Evolutionary conservation across 1,140 invertebrate species (phyloP).

Genomic region (Drosophila tropicalis): DNA sequence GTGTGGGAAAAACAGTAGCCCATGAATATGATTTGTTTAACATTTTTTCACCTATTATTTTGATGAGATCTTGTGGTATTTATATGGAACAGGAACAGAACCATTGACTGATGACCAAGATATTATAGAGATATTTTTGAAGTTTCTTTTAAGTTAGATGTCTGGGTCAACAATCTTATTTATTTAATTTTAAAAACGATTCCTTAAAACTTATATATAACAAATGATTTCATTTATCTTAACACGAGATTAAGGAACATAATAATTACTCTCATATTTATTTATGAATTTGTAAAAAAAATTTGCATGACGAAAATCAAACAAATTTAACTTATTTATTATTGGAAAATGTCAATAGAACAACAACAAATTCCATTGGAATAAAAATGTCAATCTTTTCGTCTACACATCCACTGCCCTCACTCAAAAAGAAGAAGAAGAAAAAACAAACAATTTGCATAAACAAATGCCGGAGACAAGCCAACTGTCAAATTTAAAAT

Average conservation of each 20-base stretch:
- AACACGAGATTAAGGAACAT: background rate
- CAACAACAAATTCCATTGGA: background rate
- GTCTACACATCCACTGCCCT: background rate
- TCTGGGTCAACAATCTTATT: too few relatives aligned
- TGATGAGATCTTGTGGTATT: conserved; percentile 11
- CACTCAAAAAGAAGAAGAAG: background rate
- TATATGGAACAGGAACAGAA: too few relatives aligned
- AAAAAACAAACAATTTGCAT: conserved; percentile 59
- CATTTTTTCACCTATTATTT: conserved; percentile 27
- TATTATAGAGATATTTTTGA: too few relatives aligned
- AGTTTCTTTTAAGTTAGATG: too few relatives aligned
- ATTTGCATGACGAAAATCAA: background rate
- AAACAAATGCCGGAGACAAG: conserved; percentile 48
- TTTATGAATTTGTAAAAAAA: background rate
- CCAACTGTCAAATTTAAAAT: conserved; percentile 40
- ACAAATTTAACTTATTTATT: background rate
- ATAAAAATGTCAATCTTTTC: background rate
- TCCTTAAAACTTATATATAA: too few relatives aligned
- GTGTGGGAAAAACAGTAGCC: conserved; percentile 28
- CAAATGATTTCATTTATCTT: too few relatives aligned
- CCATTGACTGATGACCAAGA: too few relatives aligned
- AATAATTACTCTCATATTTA: background rate
- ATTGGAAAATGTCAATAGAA: background rate
- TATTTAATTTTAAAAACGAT: too few relatives aligned
- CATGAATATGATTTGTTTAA: conserved; percentile 13